Base-by-base conservation (phyloP, 35 echinoderm and acorn worm species). In the Eucidaris tribuloides region DNA sequence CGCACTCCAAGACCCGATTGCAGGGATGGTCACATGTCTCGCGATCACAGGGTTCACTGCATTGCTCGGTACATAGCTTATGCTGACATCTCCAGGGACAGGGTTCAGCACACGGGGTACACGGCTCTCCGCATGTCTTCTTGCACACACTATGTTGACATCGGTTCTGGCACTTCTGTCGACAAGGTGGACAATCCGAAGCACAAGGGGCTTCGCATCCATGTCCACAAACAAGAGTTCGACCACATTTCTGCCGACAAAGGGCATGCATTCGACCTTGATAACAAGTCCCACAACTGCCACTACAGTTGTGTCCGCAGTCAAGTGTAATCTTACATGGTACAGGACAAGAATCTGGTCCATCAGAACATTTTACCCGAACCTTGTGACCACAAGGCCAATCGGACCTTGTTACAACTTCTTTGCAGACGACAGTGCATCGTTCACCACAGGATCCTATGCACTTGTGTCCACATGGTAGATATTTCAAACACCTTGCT, bases 191-290 rank as follows among this genome's bases (percentile, higher is more conserved):
- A 44, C 95, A 98, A 42, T 86, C 46, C 30, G 55, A 54, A 29
- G 90, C 85, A 61, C 95, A 98, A 30, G 79, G 45, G 1, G 74
- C 83, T 23, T 52, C 38, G 63, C 95, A 98, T 46, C 27, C 7
- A 77, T 98, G 95, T 6, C 95, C 90, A 77, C 95, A 98, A 45
- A 93, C 83, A n/a, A 98, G 49, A 20, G 68, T 87, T 18, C 82
- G 83, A 38, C 31, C 78, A 66, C 95, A 98, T 32, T 80, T 92
- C 45, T 86, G 52, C 1, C 19, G 2, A 65, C 96, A 99, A 28
- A 63, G 48, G n/a, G 50, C 27, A 84, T 99, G 87, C 22, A 90
- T 61, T 30, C 86, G 62, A 34, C 87, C 87, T 65, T 55, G 20
- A 25, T 58, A 49, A 55, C 91, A 90, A 17, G 23, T 36, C 9